Percentiles rank a stretch among this genome's conserved stretches.
Conservation (phyloP, 2,888 invertebrate species). For the Cantharis lateralis region DNA sequence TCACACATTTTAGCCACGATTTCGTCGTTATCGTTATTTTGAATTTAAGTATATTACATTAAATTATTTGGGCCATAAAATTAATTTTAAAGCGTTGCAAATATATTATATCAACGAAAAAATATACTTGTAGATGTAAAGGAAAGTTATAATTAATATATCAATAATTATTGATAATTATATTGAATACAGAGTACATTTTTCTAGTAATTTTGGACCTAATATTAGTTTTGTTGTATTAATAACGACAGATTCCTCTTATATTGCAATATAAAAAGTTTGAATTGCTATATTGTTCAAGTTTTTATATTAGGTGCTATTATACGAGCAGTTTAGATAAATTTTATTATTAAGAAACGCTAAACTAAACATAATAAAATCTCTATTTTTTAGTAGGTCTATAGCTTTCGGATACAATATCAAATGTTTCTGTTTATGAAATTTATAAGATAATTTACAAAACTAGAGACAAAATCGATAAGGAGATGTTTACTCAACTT, state of each 20-base stretch:
- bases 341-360: not conserved
- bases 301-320: not conserved
- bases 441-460: not conserved
- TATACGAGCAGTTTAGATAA: not conserved
- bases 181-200: not conserved
- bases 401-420: not conserved
- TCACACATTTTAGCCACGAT: not conserved
- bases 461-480: constrained; percentile 14
- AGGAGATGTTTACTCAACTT: constrained; percentile 5
- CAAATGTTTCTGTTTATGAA: not conserved
- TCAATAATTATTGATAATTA: not conserved
- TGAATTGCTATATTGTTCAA: not conserved
- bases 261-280: not conserved
- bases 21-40: not conserved
- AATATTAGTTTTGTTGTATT: not conserved
- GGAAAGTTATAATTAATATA: not conserved
- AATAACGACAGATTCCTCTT: not conserved
- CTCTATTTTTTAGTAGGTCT: too few species aligned
- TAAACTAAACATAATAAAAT: not conserved
- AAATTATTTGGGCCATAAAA: not conserved
- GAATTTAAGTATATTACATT: not conserved
- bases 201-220: not conserved
- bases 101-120: too few species aligned
- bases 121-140: too few species aligned
- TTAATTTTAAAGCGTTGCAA: too few species aligned